These are phyloP conservation scores for Morbakka virulenta DNA, from an alignment of 30 jellyfish, hydroid and myxozoan genomes.

Conservation along the genomic window DNA sequence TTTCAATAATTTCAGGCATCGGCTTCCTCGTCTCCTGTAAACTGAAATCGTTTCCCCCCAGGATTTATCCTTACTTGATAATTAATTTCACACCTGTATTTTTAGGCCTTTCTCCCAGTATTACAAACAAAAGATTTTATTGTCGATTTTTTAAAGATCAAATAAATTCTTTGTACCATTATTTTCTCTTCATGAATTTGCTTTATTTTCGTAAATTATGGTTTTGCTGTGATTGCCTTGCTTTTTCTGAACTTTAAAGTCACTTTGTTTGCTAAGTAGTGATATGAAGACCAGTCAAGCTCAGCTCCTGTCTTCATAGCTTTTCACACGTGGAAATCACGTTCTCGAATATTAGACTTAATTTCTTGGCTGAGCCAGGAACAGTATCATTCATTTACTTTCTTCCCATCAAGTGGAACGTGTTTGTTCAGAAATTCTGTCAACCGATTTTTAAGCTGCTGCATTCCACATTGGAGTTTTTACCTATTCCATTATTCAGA, in stretches of 20 bases:
- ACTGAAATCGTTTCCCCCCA: slow-evolving; percentile 30
- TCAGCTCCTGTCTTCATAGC: slow-evolving; percentile 36
- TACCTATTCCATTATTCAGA: slow-evolving; percentile 4
- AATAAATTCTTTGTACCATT: too few species aligned
- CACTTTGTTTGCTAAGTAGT: slow-evolving; percentile 13
- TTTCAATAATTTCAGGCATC: slow-evolving; percentile 29
- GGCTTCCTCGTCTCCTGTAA: slow-evolving; percentile 21
- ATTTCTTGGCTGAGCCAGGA: slow-evolving; percentile 23
- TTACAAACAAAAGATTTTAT: not conserved
- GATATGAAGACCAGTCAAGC: slow-evolving; percentile 45
- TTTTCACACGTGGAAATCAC: slow-evolving; percentile 18
- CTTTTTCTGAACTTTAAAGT: slow-evolving; percentile 18
- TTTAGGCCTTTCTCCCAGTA: slow-evolving; percentile 7
- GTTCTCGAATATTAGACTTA: slow-evolving; percentile 16
- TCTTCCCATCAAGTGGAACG: slow-evolving; percentile 15
- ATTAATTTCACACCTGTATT: slow-evolving; percentile 2
- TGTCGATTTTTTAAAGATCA: slow-evolving; percentile 14
- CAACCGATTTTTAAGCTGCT: slow-evolving; percentile 2
- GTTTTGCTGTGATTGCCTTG: too few species aligned
- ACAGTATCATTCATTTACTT: slow-evolving; percentile 24
- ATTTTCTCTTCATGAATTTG: slow-evolving; percentile 24
- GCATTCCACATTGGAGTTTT: slow-evolving; percentile 2
- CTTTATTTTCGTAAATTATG: too few species aligned
- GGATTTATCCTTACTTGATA: slow-evolving; percentile 25
- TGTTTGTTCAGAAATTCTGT: slow-evolving; percentile 27